These are phyloP conservation scores for Reticulitermes lucifugus DNA, from an alignment of 2,888 invertebrate genomes.

Conservation along the genomic window DNA sequence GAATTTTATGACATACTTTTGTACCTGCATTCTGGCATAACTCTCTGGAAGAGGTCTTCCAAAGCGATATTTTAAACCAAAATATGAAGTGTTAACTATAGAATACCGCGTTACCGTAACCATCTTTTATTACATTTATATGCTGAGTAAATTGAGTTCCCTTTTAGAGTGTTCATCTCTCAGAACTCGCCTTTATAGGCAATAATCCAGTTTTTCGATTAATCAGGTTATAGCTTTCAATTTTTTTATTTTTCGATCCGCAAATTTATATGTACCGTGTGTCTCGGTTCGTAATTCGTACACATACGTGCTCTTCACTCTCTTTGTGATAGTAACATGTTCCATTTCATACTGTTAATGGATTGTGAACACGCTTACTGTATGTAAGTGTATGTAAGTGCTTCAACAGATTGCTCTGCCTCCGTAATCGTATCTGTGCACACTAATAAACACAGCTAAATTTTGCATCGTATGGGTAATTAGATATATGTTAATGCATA, in stretches of 20 bases:
- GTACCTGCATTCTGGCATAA: no score
- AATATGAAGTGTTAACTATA: not conserved
- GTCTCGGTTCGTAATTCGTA: not conserved
- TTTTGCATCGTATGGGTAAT: no score
- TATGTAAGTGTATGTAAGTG: not conserved
- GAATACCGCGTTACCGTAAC: not conserved
- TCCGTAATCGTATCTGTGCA: no score
- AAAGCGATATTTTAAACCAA: not conserved
- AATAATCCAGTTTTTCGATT: conserved; percentile 8
- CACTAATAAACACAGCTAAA: no score
- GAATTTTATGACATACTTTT: no score
- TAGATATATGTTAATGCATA: no score
- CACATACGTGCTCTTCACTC: not conserved
- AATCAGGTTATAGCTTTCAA: not conserved
- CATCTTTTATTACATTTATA: conserved; percentile 6
- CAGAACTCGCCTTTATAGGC: not conserved
- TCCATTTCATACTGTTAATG: not conserved
- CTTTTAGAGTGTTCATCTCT: conserved; percentile 10
- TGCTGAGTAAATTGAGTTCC: conserved; percentile 22
- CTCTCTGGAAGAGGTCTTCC: not conserved
- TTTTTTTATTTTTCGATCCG: not conserved
- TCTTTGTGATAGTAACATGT: not conserved
- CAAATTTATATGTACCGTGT: not conserved
- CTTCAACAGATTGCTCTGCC: no score
- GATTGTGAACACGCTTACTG: not conserved